Conservation (phyloP, 2,888 invertebrate species). For the Odontothrips loti region DNA sequence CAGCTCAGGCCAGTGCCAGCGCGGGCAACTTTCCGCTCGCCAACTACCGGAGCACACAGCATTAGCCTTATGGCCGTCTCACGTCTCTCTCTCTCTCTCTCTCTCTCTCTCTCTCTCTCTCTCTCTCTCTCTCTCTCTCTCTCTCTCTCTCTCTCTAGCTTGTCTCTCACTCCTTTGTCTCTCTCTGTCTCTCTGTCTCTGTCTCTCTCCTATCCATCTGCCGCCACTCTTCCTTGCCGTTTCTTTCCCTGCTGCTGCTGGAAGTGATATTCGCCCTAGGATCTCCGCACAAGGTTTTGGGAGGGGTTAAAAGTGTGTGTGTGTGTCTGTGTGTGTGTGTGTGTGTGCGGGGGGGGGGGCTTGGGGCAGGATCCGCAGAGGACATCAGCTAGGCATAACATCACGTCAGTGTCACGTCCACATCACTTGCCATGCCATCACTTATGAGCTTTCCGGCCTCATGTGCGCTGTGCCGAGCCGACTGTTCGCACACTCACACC, state of each 20-base stretch:
- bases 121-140: conserved; percentile 8
- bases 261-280: no score
- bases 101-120: neutral
- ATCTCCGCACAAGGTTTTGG: no score
- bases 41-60: neutral
- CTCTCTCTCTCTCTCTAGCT: neutral
- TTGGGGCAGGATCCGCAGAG: neutral
- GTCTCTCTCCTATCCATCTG: no score
- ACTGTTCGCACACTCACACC: neutral
- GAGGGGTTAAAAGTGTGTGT: no score
- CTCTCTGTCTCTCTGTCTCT: no score
- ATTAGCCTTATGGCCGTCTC: neutral
- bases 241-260: no score
- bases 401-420: neutral
- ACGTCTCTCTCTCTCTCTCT: neutral
- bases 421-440: neutral
- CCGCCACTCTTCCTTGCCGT: no score
- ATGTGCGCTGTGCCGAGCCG: neutral
- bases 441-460: neutral
- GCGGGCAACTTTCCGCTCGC: conserved; percentile 4
- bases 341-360: neutral
- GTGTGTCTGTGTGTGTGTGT: no score
- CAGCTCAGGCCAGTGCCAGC: neutral
- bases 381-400: neutral
- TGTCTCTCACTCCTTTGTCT: no score